phyloP scores from a whole-genome alignment of 2,888 invertebrate species.

The Tipula unca region DNA sequence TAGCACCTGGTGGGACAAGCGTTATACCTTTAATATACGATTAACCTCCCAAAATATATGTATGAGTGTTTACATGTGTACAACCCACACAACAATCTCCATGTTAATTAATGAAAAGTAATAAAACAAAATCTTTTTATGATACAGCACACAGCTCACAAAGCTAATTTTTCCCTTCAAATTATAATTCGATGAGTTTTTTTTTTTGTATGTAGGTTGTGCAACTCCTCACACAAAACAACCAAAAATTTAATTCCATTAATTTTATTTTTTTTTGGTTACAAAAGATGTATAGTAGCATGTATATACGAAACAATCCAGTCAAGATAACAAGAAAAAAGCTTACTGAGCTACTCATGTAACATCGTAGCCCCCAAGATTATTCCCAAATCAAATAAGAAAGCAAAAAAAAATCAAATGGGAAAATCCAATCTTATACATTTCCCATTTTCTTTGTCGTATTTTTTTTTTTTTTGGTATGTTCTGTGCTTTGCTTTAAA shows the following conservation, averaged over 20 bases:
- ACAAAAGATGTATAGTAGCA: neutral
- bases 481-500: neutral
- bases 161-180: neutral
- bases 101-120: neutral
- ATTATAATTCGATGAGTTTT: neutral
- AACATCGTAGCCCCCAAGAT: neutral
- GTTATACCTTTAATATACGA: no score
- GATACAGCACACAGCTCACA: neutral
- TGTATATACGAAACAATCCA: neutral
- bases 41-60: no score
- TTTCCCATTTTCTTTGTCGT: neutral
- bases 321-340: neutral
- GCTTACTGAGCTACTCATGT: neutral
- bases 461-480: neutral
- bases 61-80: no score
- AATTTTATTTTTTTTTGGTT: neutral
- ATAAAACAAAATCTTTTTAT: neutral
- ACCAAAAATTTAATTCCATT: neutral
- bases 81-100: neutral
- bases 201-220: neutral
- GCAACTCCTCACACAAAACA: neutral
- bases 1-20: no score
- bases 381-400: constrained; percentile 14
- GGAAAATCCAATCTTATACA: constrained; percentile 3
- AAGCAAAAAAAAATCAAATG: neutral